Base-by-base conservation (phyloP, 2,888 invertebrate genomes). In the Euspilapteryx auroguttella region DNA sequence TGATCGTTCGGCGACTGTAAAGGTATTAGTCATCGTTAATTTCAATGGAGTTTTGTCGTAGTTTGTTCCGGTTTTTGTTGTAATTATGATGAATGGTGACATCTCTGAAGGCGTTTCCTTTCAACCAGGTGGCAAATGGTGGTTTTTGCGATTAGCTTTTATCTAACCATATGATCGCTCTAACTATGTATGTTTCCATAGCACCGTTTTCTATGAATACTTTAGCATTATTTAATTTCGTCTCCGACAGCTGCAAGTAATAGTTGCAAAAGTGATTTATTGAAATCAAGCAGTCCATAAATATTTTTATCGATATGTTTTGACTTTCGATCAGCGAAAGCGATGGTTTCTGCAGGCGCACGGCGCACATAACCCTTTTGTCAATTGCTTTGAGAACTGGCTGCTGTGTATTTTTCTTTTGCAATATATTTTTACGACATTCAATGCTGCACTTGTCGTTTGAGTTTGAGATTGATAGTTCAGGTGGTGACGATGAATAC, bases 251-350 rank as follows among this genome's bases (percentile, higher is more conserved):
- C n/a, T n/a, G n/a, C n/a, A n/a, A n/a, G n/a, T n/a, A n/a, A n/a
- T n/a, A n/a, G n/a, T n/a, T n/a, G n/a, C n/a, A n/a, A n/a, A n/a
- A n/a, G n/a, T n/a, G n/a, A n/a, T n/a, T n/a, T n/a, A n/a, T n/a
- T n/a, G n/a, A n/a, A n/a, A 13, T 17, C 20, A 17, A 26, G 20
- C 17, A 11, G 17, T 1, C 15, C 17, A 37, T 41, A 32, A 45
- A 42, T 38, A 44, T 43, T 43, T 40, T 44, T 49, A 41, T 42
- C 39, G 38, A 41, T 41, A 43, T 57, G 53, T 58, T 59, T 55
- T 53, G 51, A 59, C 56, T 62, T 62, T 64, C 57, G 31, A 55
- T 62, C 49, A 46, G 49, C 47, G 47, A 56, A 55, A 59, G 55
- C 52, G 50, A 57, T 61, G 55, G 37, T 43, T 50, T 14, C 14